A percentile compares a stretch with the other conserved stretches of the same genome.
These are phyloP conservation scores for Sandelia bainsii DNA, from an alignment of 2,797 vertebrate species.

Conservation along the genomic window DNA sequence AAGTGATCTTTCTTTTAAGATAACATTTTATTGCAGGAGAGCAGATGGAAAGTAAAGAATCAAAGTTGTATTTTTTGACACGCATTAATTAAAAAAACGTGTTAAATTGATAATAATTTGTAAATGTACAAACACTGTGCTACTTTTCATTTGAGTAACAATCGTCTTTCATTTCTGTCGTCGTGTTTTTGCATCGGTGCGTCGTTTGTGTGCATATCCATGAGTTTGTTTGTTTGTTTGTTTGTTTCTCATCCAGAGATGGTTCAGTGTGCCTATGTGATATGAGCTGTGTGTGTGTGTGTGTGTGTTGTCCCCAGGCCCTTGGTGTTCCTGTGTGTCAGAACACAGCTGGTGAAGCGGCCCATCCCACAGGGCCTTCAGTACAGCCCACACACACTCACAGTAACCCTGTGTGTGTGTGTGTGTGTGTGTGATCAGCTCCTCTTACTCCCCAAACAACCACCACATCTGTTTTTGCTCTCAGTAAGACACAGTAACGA, in stretches of 20 bases:
- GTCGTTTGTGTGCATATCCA: constrained; percentile 56
- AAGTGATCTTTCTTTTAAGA: no score
- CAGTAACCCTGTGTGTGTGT: constrained; percentile 5
- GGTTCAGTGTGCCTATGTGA: constrained; percentile 36
- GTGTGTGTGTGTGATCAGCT: constrained; percentile 27
- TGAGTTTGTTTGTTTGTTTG: constrained; percentile 48
- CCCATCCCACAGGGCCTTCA: constrained; percentile 66
- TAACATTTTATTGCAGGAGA: no score
- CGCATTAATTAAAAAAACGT: no score
- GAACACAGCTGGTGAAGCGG: constrained; percentile 83
- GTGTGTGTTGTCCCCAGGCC: constrained; percentile 65
- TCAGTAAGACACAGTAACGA: constrained; percentile 2
- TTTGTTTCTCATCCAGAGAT: constrained; percentile 42
- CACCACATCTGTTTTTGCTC: constrained; percentile 60
- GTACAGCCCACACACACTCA: constrained; percentile 50
- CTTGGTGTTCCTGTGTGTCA: constrained; percentile 75
- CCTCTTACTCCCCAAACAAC: constrained; percentile 42
- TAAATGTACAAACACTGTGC: no score
- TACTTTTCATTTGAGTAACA: no score
- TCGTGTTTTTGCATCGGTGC: background rate
- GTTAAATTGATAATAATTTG: no score
- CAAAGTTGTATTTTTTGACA: no score
- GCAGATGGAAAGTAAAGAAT: no score
- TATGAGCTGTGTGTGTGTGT: constrained; percentile 24
- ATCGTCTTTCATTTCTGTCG: background rate